These are phyloP conservation scores for Ptilorrhoa leucosticta DNA, from an alignment of 2,113 vertebrate species.

Conservation along the genomic window DNA sequence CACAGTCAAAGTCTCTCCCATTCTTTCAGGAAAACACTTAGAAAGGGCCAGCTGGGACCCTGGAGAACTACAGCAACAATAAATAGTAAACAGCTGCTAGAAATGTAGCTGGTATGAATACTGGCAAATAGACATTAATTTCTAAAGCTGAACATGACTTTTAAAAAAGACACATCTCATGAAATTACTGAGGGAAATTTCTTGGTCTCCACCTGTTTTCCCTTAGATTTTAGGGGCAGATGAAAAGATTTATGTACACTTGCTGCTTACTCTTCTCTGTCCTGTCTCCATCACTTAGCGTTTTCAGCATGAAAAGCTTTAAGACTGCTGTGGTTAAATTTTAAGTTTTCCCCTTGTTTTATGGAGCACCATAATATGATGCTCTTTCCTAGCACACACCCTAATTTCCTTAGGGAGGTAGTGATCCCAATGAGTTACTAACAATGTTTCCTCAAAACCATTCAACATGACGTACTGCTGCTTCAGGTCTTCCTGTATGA, in stretches of 20 bases:
- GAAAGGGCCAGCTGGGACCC: not conserved
- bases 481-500: not conserved
- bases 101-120: not conserved
- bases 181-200: not conserved
- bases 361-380: not conserved
- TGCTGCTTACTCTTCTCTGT: not conserved
- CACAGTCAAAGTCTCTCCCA: not conserved
- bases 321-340: not conserved
- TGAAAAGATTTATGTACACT: not conserved
- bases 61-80: not conserved
- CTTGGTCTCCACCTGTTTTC: not conserved
- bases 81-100: not conserved
- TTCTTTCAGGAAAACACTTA: not conserved
- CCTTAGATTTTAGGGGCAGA: not conserved
- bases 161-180: not conserved
- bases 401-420: not conserved
- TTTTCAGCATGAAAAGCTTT: not conserved
- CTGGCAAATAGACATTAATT: not conserved
- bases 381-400: not conserved
- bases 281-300: not conserved
- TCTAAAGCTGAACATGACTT: not conserved
- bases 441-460: not conserved
- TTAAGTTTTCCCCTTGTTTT: not conserved
- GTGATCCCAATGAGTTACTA: not conserved
- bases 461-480: not conserved